These are phyloP conservation scores for Neodiprion virginianus DNA, from an alignment of 1,140 invertebrate genomes.

Conservation along the genomic window DNA sequence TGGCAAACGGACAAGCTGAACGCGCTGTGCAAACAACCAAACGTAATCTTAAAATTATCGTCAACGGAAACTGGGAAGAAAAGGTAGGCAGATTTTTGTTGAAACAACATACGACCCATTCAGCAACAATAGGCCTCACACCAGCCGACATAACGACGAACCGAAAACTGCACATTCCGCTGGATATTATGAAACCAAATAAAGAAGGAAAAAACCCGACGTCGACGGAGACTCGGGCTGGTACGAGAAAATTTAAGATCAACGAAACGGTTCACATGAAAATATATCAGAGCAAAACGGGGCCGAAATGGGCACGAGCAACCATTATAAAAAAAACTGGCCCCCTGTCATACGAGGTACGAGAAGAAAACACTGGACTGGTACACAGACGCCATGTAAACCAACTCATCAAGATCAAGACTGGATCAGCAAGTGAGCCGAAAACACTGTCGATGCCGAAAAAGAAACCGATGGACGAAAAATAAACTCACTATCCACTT, in stretches of 20 bases:
- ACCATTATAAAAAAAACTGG: neutral
- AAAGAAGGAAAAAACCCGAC: neutral
- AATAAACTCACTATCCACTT: too few relatives aligned
- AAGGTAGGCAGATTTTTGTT: slow-evolving; percentile 16
- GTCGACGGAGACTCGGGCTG: neutral
- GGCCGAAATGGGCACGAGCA: neutral
- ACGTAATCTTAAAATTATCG: slow-evolving; percentile 29
- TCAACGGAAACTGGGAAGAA: slow-evolving; percentile 17
- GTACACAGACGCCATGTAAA: neutral
- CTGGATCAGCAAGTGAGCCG: too few relatives aligned
- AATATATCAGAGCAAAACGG: neutral
- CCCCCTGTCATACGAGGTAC: neutral
- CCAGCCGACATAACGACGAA: slow-evolving; percentile 22
- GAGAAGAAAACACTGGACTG: neutral
- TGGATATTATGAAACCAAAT: neutral
- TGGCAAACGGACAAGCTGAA: slow-evolving; percentile 45
- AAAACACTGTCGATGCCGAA: too few relatives aligned
- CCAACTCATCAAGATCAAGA: neutral
- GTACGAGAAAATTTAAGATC: neutral
- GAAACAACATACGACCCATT: slow-evolving; percentile 18
- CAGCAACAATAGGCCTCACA: slow-evolving; percentile 10
- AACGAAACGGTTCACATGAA: neutral
- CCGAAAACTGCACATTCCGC: slow-evolving; percentile 11
- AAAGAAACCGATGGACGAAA: too few relatives aligned
- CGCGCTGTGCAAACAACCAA: slow-evolving; percentile 38